Conservation (phyloP, 2,888 invertebrate species). For the Lottia gigantea region DNA sequence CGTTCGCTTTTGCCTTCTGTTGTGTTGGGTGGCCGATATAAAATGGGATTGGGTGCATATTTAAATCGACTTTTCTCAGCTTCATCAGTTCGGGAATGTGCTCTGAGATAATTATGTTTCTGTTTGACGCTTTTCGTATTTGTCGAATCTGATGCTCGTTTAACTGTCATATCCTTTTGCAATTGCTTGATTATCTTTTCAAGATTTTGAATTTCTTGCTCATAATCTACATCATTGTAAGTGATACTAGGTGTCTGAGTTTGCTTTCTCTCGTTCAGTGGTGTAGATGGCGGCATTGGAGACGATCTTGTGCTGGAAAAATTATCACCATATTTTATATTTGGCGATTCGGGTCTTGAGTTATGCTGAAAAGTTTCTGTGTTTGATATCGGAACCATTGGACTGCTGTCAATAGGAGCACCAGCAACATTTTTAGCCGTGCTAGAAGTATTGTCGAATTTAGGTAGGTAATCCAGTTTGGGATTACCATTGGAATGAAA, state of each 20-base stretch:
- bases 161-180: conserved; percentile 4
- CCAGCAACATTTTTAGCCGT: neutral
- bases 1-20: neutral
- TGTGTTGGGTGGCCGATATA: too few relatives aligned
- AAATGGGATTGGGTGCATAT: conserved; percentile 9
- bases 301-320: neutral
- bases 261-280: neutral
- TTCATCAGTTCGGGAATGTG: conserved; percentile 12
- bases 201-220: conserved; percentile 13
- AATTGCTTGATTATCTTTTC: conserved; percentile 12
- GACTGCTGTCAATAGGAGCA: too few relatives aligned
- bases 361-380: too few relatives aligned
- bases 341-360: neutral
- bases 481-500: conserved; percentile 44
- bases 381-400: conserved; percentile 10
- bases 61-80: conserved; percentile 2
- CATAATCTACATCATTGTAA: conserved; percentile 9
- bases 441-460: neutral
- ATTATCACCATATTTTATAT: neutral
- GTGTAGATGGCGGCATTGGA: neutral
- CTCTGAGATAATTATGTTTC: conserved; percentile 17
- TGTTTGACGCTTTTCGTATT: neutral
- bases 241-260: neutral
- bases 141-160: neutral
- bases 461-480: conserved; percentile 20